These are phyloP conservation scores for Pterocles orientalis DNA, from an alignment of 2,113 vertebrate species.

Conservation along the genomic window DNA sequence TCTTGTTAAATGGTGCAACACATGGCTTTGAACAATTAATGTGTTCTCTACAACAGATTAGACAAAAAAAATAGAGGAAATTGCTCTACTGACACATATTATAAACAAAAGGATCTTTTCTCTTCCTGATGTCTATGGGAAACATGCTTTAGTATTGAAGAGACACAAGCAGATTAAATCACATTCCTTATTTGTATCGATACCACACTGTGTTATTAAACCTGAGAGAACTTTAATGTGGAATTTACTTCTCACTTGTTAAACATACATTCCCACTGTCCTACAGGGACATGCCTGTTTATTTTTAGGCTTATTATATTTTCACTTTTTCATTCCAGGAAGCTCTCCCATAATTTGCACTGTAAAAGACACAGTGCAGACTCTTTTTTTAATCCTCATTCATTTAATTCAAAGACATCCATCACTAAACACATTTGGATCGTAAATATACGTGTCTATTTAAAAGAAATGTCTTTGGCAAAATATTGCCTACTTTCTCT, in stretches of 20 bases:
- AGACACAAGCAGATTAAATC: constrained; percentile 58
- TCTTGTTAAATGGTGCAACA: background rate
- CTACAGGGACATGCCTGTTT: constrained; percentile 29
- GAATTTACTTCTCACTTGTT: constrained; percentile 63
- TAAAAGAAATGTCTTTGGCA: background rate
- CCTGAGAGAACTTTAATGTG: constrained; percentile 65
- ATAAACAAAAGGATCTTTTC: constrained; percentile 24
- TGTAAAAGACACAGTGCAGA: background rate
- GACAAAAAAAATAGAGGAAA: background rate
- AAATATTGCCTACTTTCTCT: background rate
- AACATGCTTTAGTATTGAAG: constrained; percentile 52
- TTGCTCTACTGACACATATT: constrained; percentile 51
- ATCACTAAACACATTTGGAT: background rate
- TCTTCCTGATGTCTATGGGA: constrained; percentile 32
- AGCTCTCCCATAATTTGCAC: background rate
- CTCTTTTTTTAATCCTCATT: background rate
- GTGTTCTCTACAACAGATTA: background rate
- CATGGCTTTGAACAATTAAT: constrained; percentile 49
- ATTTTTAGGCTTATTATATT: constrained; percentile 29
- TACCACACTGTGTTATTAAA: constrained; percentile 71
- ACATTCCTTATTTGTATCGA: constrained; percentile 62
- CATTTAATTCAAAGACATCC: background rate
- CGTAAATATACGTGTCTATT: background rate
- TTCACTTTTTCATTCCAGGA: constrained; percentile 40
- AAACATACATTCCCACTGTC: constrained; percentile 45